Evolutionary conservation across 1,140 invertebrate genomes (phyloP).

Genomic region (Drosophila arawakana): DNA sequence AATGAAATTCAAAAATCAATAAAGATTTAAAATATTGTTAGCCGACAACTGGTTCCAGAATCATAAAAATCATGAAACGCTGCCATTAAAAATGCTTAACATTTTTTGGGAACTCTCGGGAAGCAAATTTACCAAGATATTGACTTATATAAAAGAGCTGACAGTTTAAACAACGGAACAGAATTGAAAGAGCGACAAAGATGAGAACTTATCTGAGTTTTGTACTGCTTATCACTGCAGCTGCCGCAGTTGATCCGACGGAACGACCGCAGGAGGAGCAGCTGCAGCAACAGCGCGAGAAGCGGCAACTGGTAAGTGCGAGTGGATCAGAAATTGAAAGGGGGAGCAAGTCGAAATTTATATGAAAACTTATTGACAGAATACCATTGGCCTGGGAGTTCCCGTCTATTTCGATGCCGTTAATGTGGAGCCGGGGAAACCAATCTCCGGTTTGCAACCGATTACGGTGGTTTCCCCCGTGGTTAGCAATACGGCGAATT

Average conservation of each 20-base stretch:
- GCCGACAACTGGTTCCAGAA: slow-evolving; percentile 32
- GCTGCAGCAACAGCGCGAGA: slow-evolving; percentile 42
- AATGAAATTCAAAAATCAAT: slow-evolving; percentile 5
- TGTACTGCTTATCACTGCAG: slow-evolving; percentile 39
- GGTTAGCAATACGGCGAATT: slow-evolving; percentile 31
- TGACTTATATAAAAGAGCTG: slow-evolving; percentile 24
- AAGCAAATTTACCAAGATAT: background rate
- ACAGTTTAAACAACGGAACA: background rate
- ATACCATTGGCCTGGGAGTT: slow-evolving; percentile 30
- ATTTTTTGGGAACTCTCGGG: background rate
- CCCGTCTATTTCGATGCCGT: slow-evolving; percentile 62
- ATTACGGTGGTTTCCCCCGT: slow-evolving; percentile 60
- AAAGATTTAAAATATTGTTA: slow-evolving; percentile 1
- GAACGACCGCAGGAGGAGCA: background rate
- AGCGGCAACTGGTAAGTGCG: slow-evolving; percentile 60
- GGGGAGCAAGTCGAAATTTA: background rate
- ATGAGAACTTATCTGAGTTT: slow-evolving; percentile 53
- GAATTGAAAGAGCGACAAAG: background rate
- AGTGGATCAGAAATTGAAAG: background rate
- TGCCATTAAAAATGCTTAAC: slow-evolving; percentile 4
- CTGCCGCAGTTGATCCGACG: slow-evolving; percentile 10
- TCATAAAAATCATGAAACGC: background rate
- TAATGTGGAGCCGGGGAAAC: slow-evolving; percentile 36
- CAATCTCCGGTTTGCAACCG: slow-evolving; percentile 37
- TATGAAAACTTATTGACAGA: slow-evolving; percentile 7